phyloP scores from a whole-genome alignment of 37 sponge, comb jelly and placozoan genomes.

The Beroe forskalii region DNA sequence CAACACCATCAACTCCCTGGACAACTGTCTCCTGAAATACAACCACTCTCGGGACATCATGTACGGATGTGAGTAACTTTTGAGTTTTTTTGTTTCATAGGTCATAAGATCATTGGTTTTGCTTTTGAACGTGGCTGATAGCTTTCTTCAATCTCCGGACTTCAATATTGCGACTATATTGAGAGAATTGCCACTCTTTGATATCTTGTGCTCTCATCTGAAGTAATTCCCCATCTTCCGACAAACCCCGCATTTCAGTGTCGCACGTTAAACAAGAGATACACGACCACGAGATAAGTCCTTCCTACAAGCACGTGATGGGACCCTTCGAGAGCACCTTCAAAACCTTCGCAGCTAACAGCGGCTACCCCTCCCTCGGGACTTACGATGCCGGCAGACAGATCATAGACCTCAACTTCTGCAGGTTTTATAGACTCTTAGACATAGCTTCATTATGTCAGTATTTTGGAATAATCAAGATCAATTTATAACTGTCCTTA shows the following conservation, averaged over 20 bases:
- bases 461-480: no score
- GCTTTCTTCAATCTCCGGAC: no score
- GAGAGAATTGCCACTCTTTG: no score
- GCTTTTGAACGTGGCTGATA: no score
- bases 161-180: no score
- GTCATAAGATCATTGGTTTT: no score
- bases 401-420: slow-evolving; percentile 50
- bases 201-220: no score
- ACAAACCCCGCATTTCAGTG: slow-evolving; percentile 2
- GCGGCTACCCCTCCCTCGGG: slow-evolving; percentile 47
- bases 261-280: slow-evolving; percentile 41
- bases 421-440: slow-evolving; percentile 27
- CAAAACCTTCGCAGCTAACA: slow-evolving; percentile 33
- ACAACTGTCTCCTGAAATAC: slow-evolving; percentile 58
- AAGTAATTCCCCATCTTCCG: no score
- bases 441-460: no score
- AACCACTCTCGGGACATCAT: slow-evolving; percentile 45
- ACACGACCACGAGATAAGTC: slow-evolving; percentile 43
- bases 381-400: slow-evolving; percentile 37
- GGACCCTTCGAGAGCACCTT: slow-evolving; percentile 63
- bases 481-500: no score
- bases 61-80: slow-evolving; percentile 53
- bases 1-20: slow-evolving; percentile 59
- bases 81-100: no score
- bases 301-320: slow-evolving; percentile 45